Evolutionary conservation across 2,888 invertebrate species (phyloP).

Genomic region (Rutpela maculata): DNA sequence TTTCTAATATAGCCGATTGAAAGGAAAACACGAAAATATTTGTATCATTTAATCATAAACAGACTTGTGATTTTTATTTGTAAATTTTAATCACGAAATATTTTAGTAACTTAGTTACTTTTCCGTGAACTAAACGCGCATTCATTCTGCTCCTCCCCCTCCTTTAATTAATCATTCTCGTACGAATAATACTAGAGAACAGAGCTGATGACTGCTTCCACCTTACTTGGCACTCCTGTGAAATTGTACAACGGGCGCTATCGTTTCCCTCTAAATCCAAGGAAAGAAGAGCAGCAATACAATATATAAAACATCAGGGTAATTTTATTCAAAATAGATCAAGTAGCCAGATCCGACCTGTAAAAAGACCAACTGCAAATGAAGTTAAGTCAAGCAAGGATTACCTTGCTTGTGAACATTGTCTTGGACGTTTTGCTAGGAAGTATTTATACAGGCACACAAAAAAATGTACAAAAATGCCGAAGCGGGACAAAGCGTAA

Average conservation of each 20-base stretch:
- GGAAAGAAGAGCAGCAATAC: conserved; percentile 21
- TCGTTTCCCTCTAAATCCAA: not conserved
- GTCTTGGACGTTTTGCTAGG: not conserved
- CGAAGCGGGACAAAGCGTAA: not conserved
- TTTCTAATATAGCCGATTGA: too few relatives aligned
- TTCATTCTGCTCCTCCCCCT: too few relatives aligned
- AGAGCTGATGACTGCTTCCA: too few relatives aligned
- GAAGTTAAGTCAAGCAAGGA: not conserved
- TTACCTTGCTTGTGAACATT: not conserved
- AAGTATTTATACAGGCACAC: not conserved
- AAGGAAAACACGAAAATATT: too few relatives aligned
- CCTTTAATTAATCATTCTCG: too few relatives aligned
- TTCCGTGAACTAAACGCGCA: too few relatives aligned
- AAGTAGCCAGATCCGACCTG: conserved; percentile 10
- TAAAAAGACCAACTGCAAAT: conserved; percentile 7
- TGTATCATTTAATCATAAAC: too few relatives aligned
- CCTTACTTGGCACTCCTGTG: not conserved
- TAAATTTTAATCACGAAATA: too few relatives aligned
- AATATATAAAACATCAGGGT: conserved; percentile 8
- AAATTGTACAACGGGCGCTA: not conserved
- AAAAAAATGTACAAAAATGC: not conserved
- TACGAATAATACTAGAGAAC: too few relatives aligned
- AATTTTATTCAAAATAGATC: conserved; percentile 18
- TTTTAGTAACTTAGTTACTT: too few relatives aligned
- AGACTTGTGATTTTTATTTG: too few relatives aligned